Conservation (phyloP, 1,140 invertebrate genomes). For the Thereuonema tuberculata region DNA sequence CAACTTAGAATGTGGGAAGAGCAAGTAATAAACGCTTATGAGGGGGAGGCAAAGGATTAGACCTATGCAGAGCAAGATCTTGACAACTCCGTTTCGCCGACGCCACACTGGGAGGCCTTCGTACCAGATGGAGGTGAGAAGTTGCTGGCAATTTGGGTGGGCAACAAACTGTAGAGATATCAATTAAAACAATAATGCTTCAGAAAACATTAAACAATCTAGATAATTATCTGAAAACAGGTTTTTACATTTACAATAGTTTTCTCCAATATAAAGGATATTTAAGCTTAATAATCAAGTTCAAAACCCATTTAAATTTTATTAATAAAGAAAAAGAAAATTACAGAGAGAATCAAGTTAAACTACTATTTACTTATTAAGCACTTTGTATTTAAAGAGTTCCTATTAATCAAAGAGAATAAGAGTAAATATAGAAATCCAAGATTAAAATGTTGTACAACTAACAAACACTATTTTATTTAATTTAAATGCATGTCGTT, state of each 20-base stretch:
- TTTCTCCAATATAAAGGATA: background rate
- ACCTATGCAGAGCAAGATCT: constrained; percentile 35
- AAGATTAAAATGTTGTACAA: too few species aligned
- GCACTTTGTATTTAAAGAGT: too few species aligned
- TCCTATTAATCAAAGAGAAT: too few species aligned
- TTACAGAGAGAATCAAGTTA: too few species aligned
- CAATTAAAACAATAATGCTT: background rate
- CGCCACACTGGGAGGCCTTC: constrained; percentile 41
- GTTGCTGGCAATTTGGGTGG: constrained; percentile 43
- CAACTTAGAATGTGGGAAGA: constrained; percentile 36
- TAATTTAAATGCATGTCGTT: too few species aligned
- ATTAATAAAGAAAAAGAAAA: too few species aligned
- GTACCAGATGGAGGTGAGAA: constrained; percentile 42
- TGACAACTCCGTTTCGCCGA: constrained; percentile 33
- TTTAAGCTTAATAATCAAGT: background rate
- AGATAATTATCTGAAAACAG: too few species aligned
- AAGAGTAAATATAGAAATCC: too few species aligned
- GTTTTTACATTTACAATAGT: too few species aligned
- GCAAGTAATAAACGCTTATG: constrained; percentile 37
- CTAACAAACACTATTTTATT: too few species aligned
- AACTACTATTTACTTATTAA: too few species aligned
- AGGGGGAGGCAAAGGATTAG: constrained; percentile 35
- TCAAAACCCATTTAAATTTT: background rate
- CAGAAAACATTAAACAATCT: too few species aligned
- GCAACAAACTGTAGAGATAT: constrained; percentile 38